Evolutionary conservation across 2,888 invertebrate species (phyloP).

Genomic region (Drosophila birchii): DNA sequence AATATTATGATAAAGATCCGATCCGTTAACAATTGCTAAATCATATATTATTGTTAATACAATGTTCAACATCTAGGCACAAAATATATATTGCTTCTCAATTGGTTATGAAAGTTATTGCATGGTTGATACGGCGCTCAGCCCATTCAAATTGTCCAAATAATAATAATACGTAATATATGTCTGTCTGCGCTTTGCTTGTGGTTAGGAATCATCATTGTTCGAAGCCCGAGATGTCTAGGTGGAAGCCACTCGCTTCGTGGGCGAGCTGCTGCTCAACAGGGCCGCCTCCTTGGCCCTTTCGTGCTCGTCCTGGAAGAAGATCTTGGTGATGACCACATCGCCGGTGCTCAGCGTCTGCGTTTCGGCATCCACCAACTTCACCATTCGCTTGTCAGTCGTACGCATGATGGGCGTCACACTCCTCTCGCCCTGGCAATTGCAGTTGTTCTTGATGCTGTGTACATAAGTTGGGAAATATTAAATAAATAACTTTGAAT

Average conservation of each 20-base stretch:
- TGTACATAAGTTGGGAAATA: conserved; percentile 22
- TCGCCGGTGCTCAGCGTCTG: conserved; percentile 96
- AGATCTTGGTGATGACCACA: conserved; percentile 95
- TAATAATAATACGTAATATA: conserved; percentile 62
- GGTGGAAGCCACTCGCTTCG: conserved; percentile 82
- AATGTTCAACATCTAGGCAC: conserved; percentile 83
- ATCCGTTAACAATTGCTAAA: conserved; percentile 55
- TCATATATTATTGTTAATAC: conserved; percentile 70
- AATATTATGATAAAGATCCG: conserved; percentile 6
- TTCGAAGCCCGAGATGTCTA: conserved; percentile 52
- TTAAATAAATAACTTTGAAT: neutral
- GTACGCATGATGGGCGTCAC: conserved; percentile 68
- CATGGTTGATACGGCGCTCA: conserved; percentile 50
- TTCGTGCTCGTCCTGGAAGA: conserved; percentile 87
- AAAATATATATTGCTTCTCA: conserved; percentile 81
- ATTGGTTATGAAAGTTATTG: conserved; percentile 70
- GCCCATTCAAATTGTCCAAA: conserved; percentile 48
- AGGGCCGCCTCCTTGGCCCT: conserved; percentile 85
- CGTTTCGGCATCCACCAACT: conserved; percentile 86
- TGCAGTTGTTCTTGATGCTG: conserved; percentile 83
- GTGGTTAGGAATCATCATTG: conserved; percentile 77
- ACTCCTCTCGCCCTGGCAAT: conserved; percentile 81
- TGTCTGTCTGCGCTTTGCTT: conserved; percentile 60
- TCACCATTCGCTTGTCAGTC: conserved; percentile 72
- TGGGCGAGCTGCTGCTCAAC: conserved; percentile 85